Conservation (phyloP, 2,113 vertebrate genomes). For the Miniopterus natalensis region DNA sequence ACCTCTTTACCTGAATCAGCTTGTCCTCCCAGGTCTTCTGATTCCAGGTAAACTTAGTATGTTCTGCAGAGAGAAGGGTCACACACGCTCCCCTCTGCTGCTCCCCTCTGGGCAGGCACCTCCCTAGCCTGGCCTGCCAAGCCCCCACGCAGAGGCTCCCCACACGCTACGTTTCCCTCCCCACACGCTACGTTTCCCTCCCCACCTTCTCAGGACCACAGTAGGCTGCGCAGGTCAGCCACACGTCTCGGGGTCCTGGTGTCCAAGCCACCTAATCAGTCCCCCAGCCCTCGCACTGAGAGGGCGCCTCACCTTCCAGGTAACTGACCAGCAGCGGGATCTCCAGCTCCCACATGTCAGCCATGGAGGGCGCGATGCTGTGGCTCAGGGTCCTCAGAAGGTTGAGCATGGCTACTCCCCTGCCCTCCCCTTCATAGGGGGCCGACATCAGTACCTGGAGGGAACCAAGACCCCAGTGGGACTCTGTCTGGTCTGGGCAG, state of each 20-base stretch:
- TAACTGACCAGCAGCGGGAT: slow-evolving; percentile 75
- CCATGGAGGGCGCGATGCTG: slow-evolving; percentile 74
- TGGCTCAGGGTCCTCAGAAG: slow-evolving; percentile 76
- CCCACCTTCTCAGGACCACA: not conserved
- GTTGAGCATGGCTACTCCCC: slow-evolving; percentile 75
- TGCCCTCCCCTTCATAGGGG: slow-evolving; percentile 80
- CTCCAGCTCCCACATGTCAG: slow-evolving; percentile 72
- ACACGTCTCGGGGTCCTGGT: not conserved
- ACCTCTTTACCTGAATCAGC: slow-evolving; percentile 73
- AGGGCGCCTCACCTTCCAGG: slow-evolving; percentile 75
- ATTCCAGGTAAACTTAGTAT: slow-evolving; percentile 77
- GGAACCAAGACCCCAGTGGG: not conserved
- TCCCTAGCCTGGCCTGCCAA: fast-evolving
- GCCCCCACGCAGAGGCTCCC: not conserved
- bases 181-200: fast-evolving
- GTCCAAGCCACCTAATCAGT: fast-evolving
- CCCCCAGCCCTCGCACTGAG: fast-evolving
- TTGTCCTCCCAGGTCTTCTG: slow-evolving; percentile 80
- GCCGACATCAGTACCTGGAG: slow-evolving; percentile 78
- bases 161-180: fast-evolving
- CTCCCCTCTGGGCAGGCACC: not conserved
- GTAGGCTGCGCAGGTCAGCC: too few species aligned
- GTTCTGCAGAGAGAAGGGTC: slow-evolving; percentile 54
- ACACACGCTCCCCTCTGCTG: fast-evolving
- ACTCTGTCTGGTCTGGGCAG: not conserved